Evolutionary conservation across 2,797 vertebrate species (phyloP).

Genomic region (Limnodromus scolopaceus): DNA sequence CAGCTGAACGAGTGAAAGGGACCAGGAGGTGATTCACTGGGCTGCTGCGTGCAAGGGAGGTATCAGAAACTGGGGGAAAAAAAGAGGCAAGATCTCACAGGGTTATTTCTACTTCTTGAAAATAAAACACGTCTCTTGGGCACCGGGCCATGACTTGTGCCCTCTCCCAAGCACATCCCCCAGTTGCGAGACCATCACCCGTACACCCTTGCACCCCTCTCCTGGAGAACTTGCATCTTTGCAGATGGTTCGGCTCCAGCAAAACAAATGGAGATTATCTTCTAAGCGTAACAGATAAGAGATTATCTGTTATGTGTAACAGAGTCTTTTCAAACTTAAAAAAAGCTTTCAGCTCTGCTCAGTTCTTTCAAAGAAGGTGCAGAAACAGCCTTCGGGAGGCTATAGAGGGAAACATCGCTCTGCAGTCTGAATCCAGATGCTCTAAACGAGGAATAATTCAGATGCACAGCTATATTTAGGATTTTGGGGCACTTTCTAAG

Average conservation of each 20-base stretch:
- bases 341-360: not conserved
- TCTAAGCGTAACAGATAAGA: not conserved
- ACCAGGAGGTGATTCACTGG: not conserved
- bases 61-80: not conserved
- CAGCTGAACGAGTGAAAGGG: rapidly evolving
- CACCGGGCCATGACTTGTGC: not conserved
- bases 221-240: not conserved
- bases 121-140: not conserved
- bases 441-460: not conserved
- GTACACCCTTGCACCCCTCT: not conserved
- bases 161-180: not conserved
- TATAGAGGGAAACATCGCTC: not conserved
- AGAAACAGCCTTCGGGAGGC: not conserved
- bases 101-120: not conserved
- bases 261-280: not conserved
- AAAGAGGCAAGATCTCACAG: not conserved
- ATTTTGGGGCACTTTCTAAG: not conserved
- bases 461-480: not conserved
- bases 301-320: not conserved
- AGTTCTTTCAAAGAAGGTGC: not conserved
- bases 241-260: not conserved
- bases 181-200: not conserved
- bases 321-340: not conserved
- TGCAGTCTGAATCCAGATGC: not conserved
- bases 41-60: not conserved